Conservation (phyloP, 2,888 invertebrate genomes). For the Hesperia comma region DNA sequence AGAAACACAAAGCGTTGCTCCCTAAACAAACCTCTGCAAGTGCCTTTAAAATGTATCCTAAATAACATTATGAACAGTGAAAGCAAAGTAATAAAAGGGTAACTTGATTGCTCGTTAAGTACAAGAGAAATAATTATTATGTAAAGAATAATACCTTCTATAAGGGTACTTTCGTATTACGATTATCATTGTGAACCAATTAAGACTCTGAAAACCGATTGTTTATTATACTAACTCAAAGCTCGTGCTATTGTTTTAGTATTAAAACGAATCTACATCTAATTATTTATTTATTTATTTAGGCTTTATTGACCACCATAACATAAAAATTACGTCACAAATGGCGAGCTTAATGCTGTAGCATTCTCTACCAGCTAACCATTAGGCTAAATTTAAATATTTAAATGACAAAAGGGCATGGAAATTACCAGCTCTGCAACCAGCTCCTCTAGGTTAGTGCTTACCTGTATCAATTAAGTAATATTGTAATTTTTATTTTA, state of each 20-base stretch:
- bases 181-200: constrained; percentile 1
- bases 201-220: neutral
- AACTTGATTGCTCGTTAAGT: neutral
- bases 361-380: too few species aligned
- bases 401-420: too few species aligned
- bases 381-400: too few species aligned
- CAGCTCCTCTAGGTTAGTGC: too few species aligned
- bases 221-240: neutral
- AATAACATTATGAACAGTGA: neutral
- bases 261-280: neutral
- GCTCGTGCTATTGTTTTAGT: neutral
- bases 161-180: neutral
- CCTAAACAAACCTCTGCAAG: neutral
- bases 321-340: too few species aligned
- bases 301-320: too few species aligned
- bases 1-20: neutral
- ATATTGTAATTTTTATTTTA: too few species aligned
- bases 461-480: too few species aligned
- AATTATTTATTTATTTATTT: too few species aligned
- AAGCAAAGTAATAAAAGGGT: neutral
- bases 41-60: neutral
- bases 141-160: constrained; percentile 1
- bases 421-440: too few species aligned
- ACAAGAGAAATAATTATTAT: constrained; percentile 2
- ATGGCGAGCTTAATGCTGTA: too few species aligned